Base-by-base conservation (phyloP, 2,113 vertebrate genomes). In the Vidua macroura region DNA sequence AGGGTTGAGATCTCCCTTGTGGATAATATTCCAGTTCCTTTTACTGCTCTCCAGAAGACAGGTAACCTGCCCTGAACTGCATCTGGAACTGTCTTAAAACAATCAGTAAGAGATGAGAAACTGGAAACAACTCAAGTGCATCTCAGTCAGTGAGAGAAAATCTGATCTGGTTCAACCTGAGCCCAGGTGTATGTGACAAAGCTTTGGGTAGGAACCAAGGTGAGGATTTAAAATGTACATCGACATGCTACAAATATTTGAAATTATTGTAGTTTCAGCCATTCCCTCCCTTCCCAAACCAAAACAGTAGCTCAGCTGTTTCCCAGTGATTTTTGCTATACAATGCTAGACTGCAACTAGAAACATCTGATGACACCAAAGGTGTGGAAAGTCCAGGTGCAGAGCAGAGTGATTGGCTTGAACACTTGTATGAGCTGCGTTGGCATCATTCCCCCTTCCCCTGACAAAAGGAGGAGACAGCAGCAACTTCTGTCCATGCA, bases 361-460 rank as follows among this genome's bases (percentile, higher is more conserved):
- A 76, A 91, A 43, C 25, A 51, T 33, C 37, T 69, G 37, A 3
- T 37, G 46, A 35, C 73, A 70, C 4, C 35, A 74, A 46, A 86
- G 30, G 48, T 62, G 44, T 62, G n/a, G 16, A 25, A 83, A 94
- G 21, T 8, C 15, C 46, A 60, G 48, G 56, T 37, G 20, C 5
- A 51, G 41, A 12, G 2, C 4, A 1, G 33, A 2, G 25, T 3
- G 31, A 41, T 1, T 16, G 37, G 9, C 11, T 11, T 25, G 19
- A 60, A 31, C 1, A 0, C 6, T 55, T 3, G 0, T 3, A 21
- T 28, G 43, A 33, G 21, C 76, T 76, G 53, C 2, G 8, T 2
- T 39, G 44, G 37, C 69, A 69, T 21, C 37, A 4, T 17, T 52
- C 15, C 3, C n/a, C 20, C 35, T 13, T 21, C 66, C 78, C 44